A percentile compares a stretch with the other conserved stretches of the same genome.
Evolutionary conservation across 2,888 invertebrate species (phyloP).

Genomic region (Tiliacea citrago): DNA sequence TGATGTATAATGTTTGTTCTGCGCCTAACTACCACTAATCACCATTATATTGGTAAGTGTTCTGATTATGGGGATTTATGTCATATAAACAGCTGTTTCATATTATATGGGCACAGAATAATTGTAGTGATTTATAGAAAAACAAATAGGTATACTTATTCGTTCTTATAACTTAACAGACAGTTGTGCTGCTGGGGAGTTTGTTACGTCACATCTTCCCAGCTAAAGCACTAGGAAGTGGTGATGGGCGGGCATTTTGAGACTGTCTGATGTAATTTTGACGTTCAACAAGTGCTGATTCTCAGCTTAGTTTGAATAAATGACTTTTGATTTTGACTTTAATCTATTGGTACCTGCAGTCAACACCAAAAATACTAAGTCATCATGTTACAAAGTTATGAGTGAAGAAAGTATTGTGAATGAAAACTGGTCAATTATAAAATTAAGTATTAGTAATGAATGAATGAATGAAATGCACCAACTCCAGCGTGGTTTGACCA

Average conservation of each 20-base stretch:
- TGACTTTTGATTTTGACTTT: not conserved
- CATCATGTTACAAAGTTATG: too few species aligned
- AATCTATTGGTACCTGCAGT: not conserved
- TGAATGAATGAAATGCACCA: too few species aligned
- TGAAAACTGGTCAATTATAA: not conserved
- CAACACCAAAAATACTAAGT: not conserved
- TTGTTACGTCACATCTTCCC: too few species aligned
- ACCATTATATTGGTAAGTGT: not conserved
- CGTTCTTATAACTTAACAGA: not conserved
- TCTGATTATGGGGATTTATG: not conserved
- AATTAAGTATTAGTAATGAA: not conserved
- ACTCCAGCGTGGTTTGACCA: too few species aligned
- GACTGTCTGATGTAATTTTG: not conserved
- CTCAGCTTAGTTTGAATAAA: not conserved
- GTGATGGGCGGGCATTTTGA: not conserved
- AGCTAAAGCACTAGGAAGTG: not conserved
- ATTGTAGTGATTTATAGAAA: not conserved
- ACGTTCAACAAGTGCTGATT: not conserved
- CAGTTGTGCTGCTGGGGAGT: not conserved
- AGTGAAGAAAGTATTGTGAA: not conserved
- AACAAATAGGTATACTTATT: not conserved
- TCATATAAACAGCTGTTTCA: not conserved
- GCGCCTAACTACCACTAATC: conserved; percentile 8
- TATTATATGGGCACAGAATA: not conserved
- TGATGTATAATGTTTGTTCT: conserved; percentile 11